Percentiles rank a stretch among this genome's conserved stretches.
phyloP scores from a whole-genome alignment of 2,888 invertebrate genomes.

The Ptychoptera albimana region DNA sequence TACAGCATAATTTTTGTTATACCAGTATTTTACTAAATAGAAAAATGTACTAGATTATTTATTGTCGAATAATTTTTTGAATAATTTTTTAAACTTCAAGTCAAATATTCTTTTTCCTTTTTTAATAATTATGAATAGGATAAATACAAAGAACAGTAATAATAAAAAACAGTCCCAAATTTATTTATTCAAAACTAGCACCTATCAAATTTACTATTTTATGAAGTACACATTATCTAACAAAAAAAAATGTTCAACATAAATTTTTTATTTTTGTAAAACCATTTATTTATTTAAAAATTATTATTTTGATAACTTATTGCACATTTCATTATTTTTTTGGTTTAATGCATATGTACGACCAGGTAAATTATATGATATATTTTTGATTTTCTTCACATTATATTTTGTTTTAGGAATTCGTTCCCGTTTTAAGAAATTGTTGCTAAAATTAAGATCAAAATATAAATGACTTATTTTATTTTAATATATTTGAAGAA shows the following conservation, averaged over 20 bases:
- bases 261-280: too few species aligned
- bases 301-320: constrained; percentile 20
- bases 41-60: background rate
- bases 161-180: too few species aligned
- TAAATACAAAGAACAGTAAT: too few species aligned
- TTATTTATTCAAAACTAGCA: too few species aligned
- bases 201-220: too few species aligned
- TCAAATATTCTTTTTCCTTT: too few species aligned
- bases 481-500: background rate
- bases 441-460: constrained; percentile 33
- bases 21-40: background rate
- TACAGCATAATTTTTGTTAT: background rate
- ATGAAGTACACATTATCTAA: too few species aligned
- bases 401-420: constrained; percentile 45
- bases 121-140: too few species aligned
- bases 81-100: too few species aligned
- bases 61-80: background rate
- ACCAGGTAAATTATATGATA: constrained; percentile 41
- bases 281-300: too few species aligned
- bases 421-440: constrained; percentile 46
- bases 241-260: too few species aligned
- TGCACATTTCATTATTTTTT: constrained; percentile 68
- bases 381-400: constrained; percentile 38
- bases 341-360: constrained; percentile 56
- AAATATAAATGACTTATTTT: background rate